Base-by-base conservation (phyloP, 2,797 vertebrate species). In the Labroides dimidiatus region DNA sequence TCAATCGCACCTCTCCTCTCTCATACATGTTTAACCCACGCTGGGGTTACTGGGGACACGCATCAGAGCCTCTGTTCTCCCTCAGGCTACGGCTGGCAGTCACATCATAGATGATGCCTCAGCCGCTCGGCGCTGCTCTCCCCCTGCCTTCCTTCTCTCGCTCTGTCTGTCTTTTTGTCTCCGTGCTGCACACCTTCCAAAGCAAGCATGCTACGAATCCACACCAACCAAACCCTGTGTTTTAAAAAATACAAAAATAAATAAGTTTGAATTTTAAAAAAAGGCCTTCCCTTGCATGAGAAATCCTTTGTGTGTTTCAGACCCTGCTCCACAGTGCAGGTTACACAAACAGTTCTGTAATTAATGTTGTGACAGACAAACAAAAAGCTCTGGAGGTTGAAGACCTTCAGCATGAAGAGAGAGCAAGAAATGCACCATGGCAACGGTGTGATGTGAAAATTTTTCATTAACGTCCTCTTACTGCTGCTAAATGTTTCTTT, bases 31-130 rank as follows among this genome's bases (percentile, higher is more conserved):
- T 80, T 72, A 77, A 80, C 64, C 67, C 75, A 43, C 58, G 52
- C 43, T 64, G 54, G 55, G 54, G 60, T 76, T 88, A 80, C 58
- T 82, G 73, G 65, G 75, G 87, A 78, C 77, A 81, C 69, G 74
- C 86, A 80, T 83, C 77, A 83, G 61, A 62, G 82, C 78, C 56
- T 63, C 68, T 78, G 69, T 85, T 72, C 81, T 75, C 75, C 80
- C 80, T 70, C 75, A 50, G 82, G 77, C 80, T 82, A 81, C 11
- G 54, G 75, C 80, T 82, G 81, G 64, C 84, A 87, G 78, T 74
- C 84, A 77, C 73, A 24, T 49, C 47, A 49, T 24, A 87, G 75
- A 86, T 82, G 82, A 80, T 73, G 69, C 82, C 58, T 84, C 55
- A 54, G 68, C 72, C 63, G 64, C 57, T 82, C 64, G 43, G 54